Evolutionary conservation across 2,797 vertebrate genomes (phyloP), one percentile per base, ranked within the genome.

Genomic region (Alfaro cultratus): DNA sequence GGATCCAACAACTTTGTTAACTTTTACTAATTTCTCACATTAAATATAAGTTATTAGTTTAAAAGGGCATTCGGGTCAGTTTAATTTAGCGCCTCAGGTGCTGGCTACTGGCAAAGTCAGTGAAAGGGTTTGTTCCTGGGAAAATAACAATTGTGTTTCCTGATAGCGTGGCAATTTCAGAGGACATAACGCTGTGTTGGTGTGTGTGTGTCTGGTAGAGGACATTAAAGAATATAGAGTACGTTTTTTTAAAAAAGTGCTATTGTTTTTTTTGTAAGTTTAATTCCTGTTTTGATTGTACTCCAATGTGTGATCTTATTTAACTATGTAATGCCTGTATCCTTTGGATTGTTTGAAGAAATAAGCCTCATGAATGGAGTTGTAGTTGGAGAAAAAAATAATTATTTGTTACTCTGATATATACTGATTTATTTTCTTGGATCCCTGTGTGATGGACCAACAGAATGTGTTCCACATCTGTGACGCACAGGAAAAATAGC

Each of bases 31-130:
- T 62, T 74, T 72, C 3, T 75, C 49, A 71, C 31, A 36, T 64
- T 60, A 71, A 34, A 60, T 45, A 47, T n/a, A 43, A 82, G 78
- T 47, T 60, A 71, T 71, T 43, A 60, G 72, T 23, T 82, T 57
- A 39, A 78, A 79, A 47, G 64, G 68, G 46, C 47, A 10, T 43
- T 74, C 31, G 74, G 71, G 57, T 76, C 26, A 74, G 73, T 80
- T 43, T 26, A 41, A 80, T 46, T 73, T 41, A 55, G 34, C 45
- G 68, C 68, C 70, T 83, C 41, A 26, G 31, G 81, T 72, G 70
- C 18, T 41, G 72, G 68, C 62, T 45, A 15, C 36, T 72, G 68
- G 68, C 71, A 74, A 72, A 34, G 72, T 74, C 72, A 64, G 31
- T 75, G 53, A 72, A 76, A 79, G n/a, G 1, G 73, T 71, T 29